phyloP scores from a whole-genome alignment of 2,113 vertebrate genomes.

The Cololabis saira region DNA sequence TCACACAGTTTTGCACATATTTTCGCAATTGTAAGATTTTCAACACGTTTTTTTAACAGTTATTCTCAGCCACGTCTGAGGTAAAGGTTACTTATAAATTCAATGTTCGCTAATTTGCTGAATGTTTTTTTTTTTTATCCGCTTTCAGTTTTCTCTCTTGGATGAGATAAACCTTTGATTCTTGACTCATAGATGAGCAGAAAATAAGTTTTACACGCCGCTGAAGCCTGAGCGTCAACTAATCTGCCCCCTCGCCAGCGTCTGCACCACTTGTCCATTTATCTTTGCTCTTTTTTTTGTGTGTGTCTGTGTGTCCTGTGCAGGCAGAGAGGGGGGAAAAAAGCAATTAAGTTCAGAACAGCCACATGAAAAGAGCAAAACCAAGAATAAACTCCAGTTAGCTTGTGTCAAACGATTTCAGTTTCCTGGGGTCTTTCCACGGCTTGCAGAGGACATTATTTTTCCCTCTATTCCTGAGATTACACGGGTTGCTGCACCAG shows the following conservation, averaged over 20 bases:
- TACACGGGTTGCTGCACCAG: conserved; percentile 88
- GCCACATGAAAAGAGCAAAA: conserved; percentile 71
- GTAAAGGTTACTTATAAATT: neutral
- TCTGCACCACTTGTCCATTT: conserved; percentile 50
- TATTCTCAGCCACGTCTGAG: neutral
- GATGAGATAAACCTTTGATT: conserved; percentile 35
- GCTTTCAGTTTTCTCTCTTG: conserved; percentile 19
- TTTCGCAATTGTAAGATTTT: neutral
- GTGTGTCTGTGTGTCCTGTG: neutral
- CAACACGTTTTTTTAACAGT: conserved; percentile 1
- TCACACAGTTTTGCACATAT: conserved; percentile 10
- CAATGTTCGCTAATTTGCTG: conserved; percentile 6
- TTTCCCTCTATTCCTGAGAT: conserved; percentile 83
- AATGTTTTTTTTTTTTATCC: neutral
- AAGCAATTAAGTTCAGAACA: conserved; percentile 73
- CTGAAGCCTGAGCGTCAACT: conserved; percentile 27
- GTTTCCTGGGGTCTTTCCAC: conserved; percentile 70
- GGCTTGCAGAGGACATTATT: conserved; percentile 68
- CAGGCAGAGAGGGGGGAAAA: conserved; percentile 29
- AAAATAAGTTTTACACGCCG: conserved; percentile 45
- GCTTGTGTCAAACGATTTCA: conserved; percentile 73
- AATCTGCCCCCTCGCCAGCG: conserved; percentile 21
- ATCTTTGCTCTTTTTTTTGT: conserved; percentile 53
- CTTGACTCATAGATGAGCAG: conserved; percentile 45
- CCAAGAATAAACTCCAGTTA: conserved; percentile 70